Percentiles rank a stretch among this genome's conserved stretches.
These are phyloP conservation scores for Choloepus didactylus DNA, from an alignment of 2,797 vertebrate species.

Conservation along the genomic window DNA sequence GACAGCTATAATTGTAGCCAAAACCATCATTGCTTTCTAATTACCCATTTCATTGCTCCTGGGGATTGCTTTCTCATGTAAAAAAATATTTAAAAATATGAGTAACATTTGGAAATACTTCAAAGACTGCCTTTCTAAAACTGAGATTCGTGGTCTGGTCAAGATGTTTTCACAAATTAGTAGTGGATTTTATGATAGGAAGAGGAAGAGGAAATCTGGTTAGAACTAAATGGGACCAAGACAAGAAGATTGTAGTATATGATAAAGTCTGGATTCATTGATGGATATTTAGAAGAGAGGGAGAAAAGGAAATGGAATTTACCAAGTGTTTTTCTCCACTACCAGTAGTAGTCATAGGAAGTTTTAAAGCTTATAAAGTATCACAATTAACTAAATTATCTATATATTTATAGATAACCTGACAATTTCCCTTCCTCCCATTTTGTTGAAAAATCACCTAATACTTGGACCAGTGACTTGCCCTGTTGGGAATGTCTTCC, in stretches of 20 bases:
- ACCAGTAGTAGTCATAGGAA: not conserved
- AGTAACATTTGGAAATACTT: slow-evolving; percentile 64
- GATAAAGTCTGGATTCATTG: not conserved
- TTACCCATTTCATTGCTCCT: slow-evolving; percentile 73
- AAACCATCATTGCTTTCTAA: slow-evolving; percentile 69
- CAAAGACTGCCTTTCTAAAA: slow-evolving; percentile 34
- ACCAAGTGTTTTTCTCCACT: not conserved
- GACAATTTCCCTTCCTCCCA: not conserved
- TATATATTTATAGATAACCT: not conserved
- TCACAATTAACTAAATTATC: not conserved
- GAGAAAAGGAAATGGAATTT: slow-evolving; percentile 1
- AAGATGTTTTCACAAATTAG: slow-evolving; percentile 63
- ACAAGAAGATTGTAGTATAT: slow-evolving; percentile 37
- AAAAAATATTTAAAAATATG: slow-evolving; percentile 49
- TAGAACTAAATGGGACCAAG: not conserved
- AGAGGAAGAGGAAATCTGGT: slow-evolving; percentile 24
- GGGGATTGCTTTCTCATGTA: slow-evolving; percentile 73
- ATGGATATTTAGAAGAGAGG: not conserved
- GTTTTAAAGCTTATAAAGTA: not conserved
- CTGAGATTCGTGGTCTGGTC: slow-evolving; percentile 38
- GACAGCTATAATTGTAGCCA: slow-evolving; percentile 51
- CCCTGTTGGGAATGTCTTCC: not conserved
- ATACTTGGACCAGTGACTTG: not conserved
- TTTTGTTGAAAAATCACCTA: not conserved
- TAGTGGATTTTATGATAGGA: slow-evolving; percentile 15